A percentile compares a stretch with the other conserved stretches of the same genome.
Conservation (phyloP, 2,113 vertebrate species). For the Carettochelys insculpta region DNA sequence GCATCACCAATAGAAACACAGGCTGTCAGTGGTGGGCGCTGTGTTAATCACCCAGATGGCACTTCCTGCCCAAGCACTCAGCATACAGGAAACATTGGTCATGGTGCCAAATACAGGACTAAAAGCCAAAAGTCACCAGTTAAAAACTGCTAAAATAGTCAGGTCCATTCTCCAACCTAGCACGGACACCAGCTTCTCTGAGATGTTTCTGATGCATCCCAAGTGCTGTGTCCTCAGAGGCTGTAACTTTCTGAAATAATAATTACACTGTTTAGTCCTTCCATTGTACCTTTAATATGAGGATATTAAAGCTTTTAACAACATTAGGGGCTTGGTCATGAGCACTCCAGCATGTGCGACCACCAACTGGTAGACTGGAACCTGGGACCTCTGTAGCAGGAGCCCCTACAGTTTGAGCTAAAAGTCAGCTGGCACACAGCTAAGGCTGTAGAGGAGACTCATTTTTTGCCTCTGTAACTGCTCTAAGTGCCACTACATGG, state of each 20-base stretch:
- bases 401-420: too few relatives aligned
- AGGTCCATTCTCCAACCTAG: background rate
- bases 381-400: too few relatives aligned
- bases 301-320: background rate
- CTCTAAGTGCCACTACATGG: too few relatives aligned
- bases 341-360: background rate
- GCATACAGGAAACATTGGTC: too few relatives aligned
- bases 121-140: background rate
- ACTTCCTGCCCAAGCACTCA: too few relatives aligned
- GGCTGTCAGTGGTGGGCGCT: too few relatives aligned
- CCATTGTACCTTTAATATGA: background rate
- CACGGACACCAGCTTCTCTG: background rate
- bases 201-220: background rate
- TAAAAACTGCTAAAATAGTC: background rate
- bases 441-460: too few relatives aligned
- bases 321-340: background rate
- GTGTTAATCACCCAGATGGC: too few relatives aligned
- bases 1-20: too few relatives aligned
- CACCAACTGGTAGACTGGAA: too few relatives aligned
- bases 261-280: background rate
- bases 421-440: too few relatives aligned
- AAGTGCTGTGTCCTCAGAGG: background rate
- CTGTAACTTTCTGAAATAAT: background rate
- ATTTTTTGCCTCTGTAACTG: too few relatives aligned
- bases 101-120: background rate